Evolutionary conservation across 2,113 vertebrate genomes (phyloP).

Genomic region (Percina caprodes): DNA sequence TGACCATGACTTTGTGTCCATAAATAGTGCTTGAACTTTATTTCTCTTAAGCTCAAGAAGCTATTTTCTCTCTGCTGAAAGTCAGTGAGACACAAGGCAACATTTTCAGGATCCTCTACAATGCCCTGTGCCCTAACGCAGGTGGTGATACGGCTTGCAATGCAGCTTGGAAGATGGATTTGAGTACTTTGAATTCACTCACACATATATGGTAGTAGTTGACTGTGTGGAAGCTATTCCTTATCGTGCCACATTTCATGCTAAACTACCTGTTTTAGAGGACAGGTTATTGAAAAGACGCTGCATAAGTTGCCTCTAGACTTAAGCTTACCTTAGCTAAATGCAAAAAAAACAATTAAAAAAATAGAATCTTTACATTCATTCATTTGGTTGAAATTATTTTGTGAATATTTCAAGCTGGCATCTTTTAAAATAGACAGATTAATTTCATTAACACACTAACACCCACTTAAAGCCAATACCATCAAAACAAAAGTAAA

Average conservation of each 20-base stretch:
- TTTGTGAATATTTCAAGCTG: background rate
- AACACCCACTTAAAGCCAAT: background rate
- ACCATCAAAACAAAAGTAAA: background rate
- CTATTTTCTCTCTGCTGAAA: slow-evolving; percentile 44
- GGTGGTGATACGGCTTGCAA: slow-evolving; percentile 40
- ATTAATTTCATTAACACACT: background rate
- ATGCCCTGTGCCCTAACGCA: slow-evolving; percentile 46
- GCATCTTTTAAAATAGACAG: background rate
- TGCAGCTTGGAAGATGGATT: slow-evolving; percentile 38
- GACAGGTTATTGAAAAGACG: background rate
- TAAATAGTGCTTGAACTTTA: slow-evolving; percentile 69
- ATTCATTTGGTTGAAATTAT: background rate
- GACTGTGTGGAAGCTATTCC: background rate
- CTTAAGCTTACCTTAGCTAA: background rate
- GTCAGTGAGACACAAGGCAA: slow-evolving; percentile 48
- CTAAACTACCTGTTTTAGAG: background rate
- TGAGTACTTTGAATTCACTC: slow-evolving; percentile 18
- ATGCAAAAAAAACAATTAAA: background rate
- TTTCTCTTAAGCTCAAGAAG: slow-evolving; percentile 53
- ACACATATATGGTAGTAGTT: slow-evolving; percentile 15
- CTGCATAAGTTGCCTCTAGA: background rate
- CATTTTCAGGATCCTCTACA: slow-evolving; percentile 42
- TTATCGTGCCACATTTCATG: slow-evolving; percentile 10
- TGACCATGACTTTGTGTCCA: slow-evolving; percentile 58
- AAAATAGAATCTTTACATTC: background rate